phyloP scores from a whole-genome alignment of 2,113 vertebrate species.

The Cheirogaleus medius region DNA sequence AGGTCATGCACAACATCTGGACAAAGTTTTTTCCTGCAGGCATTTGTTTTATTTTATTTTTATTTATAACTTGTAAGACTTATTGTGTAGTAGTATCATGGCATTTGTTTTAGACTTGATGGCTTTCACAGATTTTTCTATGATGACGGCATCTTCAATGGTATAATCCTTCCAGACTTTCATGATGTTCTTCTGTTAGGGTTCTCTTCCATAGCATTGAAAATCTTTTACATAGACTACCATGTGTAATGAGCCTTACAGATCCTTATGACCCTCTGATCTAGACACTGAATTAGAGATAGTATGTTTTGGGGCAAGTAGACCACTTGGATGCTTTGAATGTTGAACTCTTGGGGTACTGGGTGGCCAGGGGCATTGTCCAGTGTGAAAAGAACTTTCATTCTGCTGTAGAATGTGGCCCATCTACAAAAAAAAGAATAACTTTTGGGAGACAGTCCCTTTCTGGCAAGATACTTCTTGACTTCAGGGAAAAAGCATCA shows the following conservation, averaged over 20 bases:
- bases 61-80: too few relatives aligned
- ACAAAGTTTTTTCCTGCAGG: not conserved
- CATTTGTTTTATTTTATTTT: not conserved
- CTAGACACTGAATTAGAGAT: not conserved
- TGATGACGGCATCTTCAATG: not conserved
- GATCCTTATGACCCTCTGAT: not conserved
- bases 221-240: not conserved
- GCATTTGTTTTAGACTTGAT: not conserved
- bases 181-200: not conserved
- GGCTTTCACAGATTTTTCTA: not conserved
- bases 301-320: too few relatives aligned
- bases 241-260: not conserved
- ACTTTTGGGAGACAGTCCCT: not conserved
- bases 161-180: not conserved
- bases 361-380: not conserved
- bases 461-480: not conserved
- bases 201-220: not conserved
- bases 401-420: too few relatives aligned
- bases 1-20: not conserved
- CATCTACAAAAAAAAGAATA: too few relatives aligned
- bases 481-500: not conserved
- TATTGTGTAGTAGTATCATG: too few relatives aligned
- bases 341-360: not conserved
- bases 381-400: not conserved
- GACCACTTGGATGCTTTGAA: not conserved